phyloP scores from a whole-genome alignment of 2,113 vertebrate genomes.

The Amblyopsis rosae region DNA sequence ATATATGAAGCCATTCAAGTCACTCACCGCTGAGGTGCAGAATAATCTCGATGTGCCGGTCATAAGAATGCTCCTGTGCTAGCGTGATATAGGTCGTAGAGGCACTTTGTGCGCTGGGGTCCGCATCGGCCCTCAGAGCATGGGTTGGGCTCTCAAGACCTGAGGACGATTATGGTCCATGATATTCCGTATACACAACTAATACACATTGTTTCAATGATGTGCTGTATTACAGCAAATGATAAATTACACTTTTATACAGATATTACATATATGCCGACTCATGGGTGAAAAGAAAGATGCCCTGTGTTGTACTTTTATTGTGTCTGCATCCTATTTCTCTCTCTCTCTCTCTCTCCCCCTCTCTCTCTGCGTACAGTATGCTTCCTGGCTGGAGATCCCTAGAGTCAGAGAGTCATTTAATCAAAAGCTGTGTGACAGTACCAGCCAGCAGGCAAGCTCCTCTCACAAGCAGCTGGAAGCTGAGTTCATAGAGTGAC shows the following conservation, averaged over 20 bases:
- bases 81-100: slow-evolving; percentile 90
- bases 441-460: slow-evolving; percentile 94
- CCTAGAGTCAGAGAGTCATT: background rate
- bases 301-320: no score
- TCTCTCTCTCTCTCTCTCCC: no score
- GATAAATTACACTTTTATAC: no score
- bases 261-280: no score
- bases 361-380: background rate
- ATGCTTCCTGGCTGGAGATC: background rate
- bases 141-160: slow-evolving; percentile 95
- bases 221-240: no score
- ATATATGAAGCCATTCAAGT: background rate
- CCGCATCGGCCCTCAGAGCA: slow-evolving; percentile 87
- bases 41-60: slow-evolving; percentile 90
- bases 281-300: no score
- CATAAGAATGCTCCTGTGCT: slow-evolving; percentile 87
- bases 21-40: slow-evolving; percentile 91
- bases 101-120: slow-evolving; percentile 90
- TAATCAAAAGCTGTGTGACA: background rate
- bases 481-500: slow-evolving; percentile 88
- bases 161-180: slow-evolving; percentile 40
- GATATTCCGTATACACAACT: background rate
- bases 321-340: background rate
- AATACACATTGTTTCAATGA: no score
- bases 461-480: slow-evolving; percentile 93